A percentile compares a stretch with the other conserved stretches of the same genome.
These are phyloP conservation scores for Myiothlypis coronata DNA, from an alignment of 2,797 vertebrate genomes.

Conservation along the genomic window DNA sequence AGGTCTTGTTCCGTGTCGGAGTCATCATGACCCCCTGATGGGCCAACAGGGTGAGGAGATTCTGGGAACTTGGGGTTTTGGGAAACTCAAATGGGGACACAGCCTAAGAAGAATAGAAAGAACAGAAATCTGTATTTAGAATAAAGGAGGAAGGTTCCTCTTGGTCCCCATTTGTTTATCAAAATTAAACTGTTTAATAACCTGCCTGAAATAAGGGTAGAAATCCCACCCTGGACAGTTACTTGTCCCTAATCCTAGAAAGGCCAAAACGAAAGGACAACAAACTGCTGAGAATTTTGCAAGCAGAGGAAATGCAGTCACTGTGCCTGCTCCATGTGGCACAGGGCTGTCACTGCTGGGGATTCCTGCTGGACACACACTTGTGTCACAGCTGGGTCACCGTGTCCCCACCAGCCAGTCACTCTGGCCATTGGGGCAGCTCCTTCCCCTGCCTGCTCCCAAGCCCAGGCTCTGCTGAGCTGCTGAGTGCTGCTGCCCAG, in stretches of 20 bases:
- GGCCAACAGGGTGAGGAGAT: constrained; percentile 80
- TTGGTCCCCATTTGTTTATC: background rate
- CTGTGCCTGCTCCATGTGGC: background rate
- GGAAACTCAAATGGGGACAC: constrained; percentile 90
- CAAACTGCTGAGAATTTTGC: background rate
- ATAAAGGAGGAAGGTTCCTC: background rate
- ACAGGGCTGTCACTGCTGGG: background rate
- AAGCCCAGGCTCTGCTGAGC: background rate
- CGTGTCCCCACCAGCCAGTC: background rate
- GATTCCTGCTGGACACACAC: background rate
- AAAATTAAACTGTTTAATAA: background rate
- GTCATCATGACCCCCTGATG: constrained; percentile 84
- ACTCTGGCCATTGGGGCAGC: background rate
- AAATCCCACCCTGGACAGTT: background rate
- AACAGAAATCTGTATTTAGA: background rate
- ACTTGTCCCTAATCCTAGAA: background rate
- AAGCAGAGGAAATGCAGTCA: background rate
- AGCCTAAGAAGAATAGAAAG: constrained; percentile 66
- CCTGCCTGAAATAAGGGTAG: background rate
- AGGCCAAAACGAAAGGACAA: background rate
- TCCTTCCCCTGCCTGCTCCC: background rate
- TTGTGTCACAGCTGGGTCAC: accelerated
- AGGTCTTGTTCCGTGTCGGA: constrained; percentile 77
- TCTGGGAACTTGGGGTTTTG: constrained; percentile 89
- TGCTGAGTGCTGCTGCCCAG: background rate